These are phyloP conservation scores for Ricordea florida DNA, from an alignment of 92 coral and sea anemone species.

Conservation along the genomic window DNA sequence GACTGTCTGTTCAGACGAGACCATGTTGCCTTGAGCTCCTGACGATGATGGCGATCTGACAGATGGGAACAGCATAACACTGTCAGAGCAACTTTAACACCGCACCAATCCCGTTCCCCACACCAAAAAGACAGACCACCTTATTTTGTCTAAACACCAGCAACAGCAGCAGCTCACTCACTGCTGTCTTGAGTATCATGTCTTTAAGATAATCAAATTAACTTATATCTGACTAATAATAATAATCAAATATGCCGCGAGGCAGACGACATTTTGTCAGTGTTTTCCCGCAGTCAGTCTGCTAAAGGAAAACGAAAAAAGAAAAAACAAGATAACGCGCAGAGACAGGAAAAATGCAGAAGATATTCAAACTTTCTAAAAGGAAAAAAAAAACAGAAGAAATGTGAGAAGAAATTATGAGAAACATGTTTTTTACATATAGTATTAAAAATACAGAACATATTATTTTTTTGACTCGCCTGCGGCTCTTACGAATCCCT, in stretches of 20 bases:
- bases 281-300: too few relatives aligned
- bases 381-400: too few relatives aligned
- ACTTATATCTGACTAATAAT: too few relatives aligned
- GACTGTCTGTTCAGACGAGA: constrained; percentile 86
- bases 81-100: not conserved
- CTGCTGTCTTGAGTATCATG: too few relatives aligned
- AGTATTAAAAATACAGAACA: too few relatives aligned
- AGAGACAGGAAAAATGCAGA: not conserved
- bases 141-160: not conserved
- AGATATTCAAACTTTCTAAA: too few relatives aligned
- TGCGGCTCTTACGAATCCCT: constrained; percentile 83
- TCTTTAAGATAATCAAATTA: too few relatives aligned
- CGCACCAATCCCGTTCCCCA: not conserved
- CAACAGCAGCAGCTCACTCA: too few relatives aligned
- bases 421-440: too few relatives aligned
- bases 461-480: constrained; percentile 58
- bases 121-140: not conserved
- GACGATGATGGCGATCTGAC: constrained; percentile 87
- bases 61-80: not conserved
- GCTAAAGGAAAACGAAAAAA: not conserved
- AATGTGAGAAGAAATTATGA: too few relatives aligned
- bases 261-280: too few relatives aligned
- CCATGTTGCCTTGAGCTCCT: constrained; percentile 96
- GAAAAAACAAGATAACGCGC: not conserved
- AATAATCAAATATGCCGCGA: too few relatives aligned